Conservation (phyloP, 2,113 vertebrate genomes). For the Lampris incognitus region DNA sequence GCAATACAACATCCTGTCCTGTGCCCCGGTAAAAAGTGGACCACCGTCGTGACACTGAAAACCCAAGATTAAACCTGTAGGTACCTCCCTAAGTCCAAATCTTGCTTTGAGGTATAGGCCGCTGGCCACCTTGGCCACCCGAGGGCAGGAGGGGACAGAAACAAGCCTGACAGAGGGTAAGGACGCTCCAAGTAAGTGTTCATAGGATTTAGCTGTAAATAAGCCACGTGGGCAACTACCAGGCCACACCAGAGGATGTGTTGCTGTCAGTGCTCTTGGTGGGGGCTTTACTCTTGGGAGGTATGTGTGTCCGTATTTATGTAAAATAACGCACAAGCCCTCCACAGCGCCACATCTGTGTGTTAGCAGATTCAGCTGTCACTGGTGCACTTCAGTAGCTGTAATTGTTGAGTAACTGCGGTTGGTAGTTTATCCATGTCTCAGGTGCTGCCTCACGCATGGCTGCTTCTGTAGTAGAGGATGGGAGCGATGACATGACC, state of each 20-base stretch:
- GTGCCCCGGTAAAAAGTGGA: too few species aligned
- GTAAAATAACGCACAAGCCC: background rate
- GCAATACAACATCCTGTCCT: too few species aligned
- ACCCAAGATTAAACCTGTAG: too few species aligned
- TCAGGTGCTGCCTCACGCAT: slow-evolving; percentile 23
- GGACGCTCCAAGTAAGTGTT: too few species aligned
- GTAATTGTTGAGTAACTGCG: slow-evolving; percentile 19
- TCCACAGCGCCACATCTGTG: background rate
- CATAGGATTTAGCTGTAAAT: background rate
- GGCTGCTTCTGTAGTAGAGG: slow-evolving; percentile 10
- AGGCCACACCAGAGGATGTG: slow-evolving; percentile 5
- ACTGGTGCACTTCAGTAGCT: slow-evolving; percentile 40
- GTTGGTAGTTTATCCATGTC: slow-evolving; percentile 27
- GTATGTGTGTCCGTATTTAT: background rate
- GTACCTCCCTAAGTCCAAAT: too few species aligned
- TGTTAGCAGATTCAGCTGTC: slow-evolving; percentile 12
- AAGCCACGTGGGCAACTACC: background rate
- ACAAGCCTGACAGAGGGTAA: too few species aligned
- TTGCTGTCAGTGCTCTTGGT: background rate
- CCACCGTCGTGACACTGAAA: too few species aligned
- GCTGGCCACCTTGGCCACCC: too few species aligned
- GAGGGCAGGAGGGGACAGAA: too few species aligned
- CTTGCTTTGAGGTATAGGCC: too few species aligned
- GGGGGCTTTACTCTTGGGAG: background rate
- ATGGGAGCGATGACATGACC: background rate